phyloP scores from a whole-genome alignment of 2,888 invertebrate genomes.

The Agrotis segetum region DNA sequence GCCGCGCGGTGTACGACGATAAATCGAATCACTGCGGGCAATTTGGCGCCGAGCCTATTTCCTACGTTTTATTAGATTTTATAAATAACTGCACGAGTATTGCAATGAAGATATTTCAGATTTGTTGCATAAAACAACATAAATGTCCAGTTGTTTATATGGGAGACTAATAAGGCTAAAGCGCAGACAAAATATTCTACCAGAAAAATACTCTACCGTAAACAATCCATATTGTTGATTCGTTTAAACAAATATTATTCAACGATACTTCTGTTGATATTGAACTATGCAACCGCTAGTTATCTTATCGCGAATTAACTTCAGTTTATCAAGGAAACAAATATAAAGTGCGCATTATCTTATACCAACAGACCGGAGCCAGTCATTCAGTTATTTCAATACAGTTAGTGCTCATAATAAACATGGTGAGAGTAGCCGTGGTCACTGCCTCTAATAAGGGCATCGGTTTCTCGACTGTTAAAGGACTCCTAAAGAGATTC shows the following conservation, averaged over 20 bases:
- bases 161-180: not conserved
- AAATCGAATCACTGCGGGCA: constrained; percentile 61
- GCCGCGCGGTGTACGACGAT: constrained; percentile 37
- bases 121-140: constrained; percentile 38
- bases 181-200: not conserved
- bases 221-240: not conserved
- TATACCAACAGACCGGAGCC: constrained; percentile 22
- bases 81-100: constrained; percentile 59
- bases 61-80: constrained; percentile 60
- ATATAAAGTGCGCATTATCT: constrained; percentile 16
- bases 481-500: constrained; percentile 91
- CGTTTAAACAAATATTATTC: not conserved
- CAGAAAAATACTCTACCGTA: not conserved
- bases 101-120: constrained; percentile 53
- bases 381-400: constrained; percentile 23
- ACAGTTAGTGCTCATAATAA: constrained; percentile 7
- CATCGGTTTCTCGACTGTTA: constrained; percentile 92
- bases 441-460: constrained; percentile 93
- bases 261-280: constrained; percentile 13
- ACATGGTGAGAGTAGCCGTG: constrained; percentile 68
- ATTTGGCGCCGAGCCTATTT: constrained; percentile 62
- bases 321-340: constrained; percentile 22
- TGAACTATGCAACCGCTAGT: constrained; percentile 2
- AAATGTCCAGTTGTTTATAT: constrained; percentile 2
- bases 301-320: constrained; percentile 38